Evolutionary conservation across 2,113 vertebrate genomes (phyloP).

Genomic region (Thinocorus orbignyianus): DNA sequence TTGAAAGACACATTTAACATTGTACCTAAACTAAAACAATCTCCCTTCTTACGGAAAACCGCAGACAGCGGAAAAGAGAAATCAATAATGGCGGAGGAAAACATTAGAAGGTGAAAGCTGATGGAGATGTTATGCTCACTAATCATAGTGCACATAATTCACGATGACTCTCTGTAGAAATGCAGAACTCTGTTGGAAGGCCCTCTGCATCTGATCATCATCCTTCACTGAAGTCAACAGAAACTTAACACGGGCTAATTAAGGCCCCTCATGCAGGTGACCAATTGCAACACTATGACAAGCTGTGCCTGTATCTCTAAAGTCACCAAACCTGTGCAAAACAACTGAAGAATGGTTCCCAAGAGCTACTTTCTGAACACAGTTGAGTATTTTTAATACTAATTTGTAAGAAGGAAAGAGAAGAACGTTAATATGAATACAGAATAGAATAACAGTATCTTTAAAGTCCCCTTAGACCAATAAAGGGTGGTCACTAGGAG

Average conservation of each 20-base stretch:
- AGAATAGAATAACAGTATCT: neutral
- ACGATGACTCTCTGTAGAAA: neutral
- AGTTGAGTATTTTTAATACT: neutral
- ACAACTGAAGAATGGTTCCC: neutral
- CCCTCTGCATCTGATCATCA: neutral
- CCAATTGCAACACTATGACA: neutral
- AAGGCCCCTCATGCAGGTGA: neutral
- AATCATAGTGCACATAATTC: neutral
- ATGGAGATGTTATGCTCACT: neutral
- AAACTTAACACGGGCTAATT: neutral
- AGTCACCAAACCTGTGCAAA: too few species aligned
- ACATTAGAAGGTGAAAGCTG: neutral
- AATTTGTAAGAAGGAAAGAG: neutral
- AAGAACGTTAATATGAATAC: neutral
- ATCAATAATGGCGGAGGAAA: neutral
- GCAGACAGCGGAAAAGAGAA: neutral
- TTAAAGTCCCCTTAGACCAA: neutral
- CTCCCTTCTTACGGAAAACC: neutral
- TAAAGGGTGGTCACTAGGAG: neutral
- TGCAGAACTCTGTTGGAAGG: neutral
- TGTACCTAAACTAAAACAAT: neutral
- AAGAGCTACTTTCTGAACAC: neutral
- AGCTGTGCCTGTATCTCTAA: neutral
- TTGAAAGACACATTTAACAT: neutral
- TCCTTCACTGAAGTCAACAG: neutral